Evolutionary conservation across 64 coral and sea anemone species (phyloP).

Genomic region (Montipora foliosa): DNA sequence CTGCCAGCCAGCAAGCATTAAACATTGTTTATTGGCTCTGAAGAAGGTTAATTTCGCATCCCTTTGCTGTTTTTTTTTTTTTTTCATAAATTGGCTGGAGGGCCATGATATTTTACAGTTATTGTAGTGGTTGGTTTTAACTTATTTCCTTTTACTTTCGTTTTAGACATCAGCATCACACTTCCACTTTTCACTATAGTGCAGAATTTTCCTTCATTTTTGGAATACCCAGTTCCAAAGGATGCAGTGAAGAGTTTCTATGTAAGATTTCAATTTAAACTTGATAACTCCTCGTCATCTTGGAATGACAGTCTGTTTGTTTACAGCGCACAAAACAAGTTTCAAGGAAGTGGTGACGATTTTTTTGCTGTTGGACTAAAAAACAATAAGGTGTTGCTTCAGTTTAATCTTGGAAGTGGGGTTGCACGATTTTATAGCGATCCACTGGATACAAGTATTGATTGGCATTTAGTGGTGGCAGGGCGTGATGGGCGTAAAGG

Average conservation of each 20-base stretch:
- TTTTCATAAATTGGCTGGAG: neutral
- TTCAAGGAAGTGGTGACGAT: slow-evolving; percentile 87
- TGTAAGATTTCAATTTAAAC: slow-evolving; percentile 80
- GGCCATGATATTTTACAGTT: too few species aligned
- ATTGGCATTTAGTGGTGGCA: slow-evolving; percentile 85
- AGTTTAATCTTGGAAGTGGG: slow-evolving; percentile 91
- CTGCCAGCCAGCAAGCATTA: too few species aligned
- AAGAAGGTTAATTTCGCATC: too few species aligned
- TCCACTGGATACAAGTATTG: slow-evolving; percentile 11
- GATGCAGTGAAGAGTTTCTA: slow-evolving; percentile 63
- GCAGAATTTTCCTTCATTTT: slow-evolving; percentile 74
- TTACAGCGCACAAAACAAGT: slow-evolving; percentile 77
- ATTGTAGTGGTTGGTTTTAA: neutral
- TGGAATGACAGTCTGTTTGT: slow-evolving; percentile 62
- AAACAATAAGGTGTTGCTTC: slow-evolving; percentile 74
- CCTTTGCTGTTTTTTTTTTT: too few species aligned
- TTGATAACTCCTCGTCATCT: slow-evolving; percentile 53
- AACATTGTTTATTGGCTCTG: too few species aligned
- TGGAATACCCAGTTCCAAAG: slow-evolving; percentile 72
- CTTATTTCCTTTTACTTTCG: neutral
- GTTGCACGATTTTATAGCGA: slow-evolving; percentile 66
- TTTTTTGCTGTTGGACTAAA: slow-evolving; percentile 90
- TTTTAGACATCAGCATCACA: slow-evolving; percentile 62
- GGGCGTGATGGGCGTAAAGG: slow-evolving; percentile 81
- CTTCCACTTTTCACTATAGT: slow-evolving; percentile 75